Evolutionary conservation across 1,140 invertebrate genomes (phyloP).

Genomic region (Notospermus geniculatus): DNA sequence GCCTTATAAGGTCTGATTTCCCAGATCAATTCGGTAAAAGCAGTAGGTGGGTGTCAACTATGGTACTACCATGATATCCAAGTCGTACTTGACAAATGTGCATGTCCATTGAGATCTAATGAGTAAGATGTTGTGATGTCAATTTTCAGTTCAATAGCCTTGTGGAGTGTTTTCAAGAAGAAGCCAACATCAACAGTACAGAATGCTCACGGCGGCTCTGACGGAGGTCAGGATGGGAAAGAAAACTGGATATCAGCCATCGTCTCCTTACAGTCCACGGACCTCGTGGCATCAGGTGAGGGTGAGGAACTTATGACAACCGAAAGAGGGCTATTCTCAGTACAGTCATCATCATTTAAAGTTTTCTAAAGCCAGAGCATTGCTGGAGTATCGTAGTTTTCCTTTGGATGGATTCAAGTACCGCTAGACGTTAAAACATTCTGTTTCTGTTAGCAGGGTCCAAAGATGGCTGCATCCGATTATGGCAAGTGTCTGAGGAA

Average conservation of each 20-base stretch:
- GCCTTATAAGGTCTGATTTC: not conserved
- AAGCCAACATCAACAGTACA: conserved; percentile 73
- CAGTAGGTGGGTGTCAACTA: too few species aligned
- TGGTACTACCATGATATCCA: not conserved
- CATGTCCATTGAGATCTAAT: not conserved
- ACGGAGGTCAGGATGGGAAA: conserved; percentile 9
- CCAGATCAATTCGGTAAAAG: not conserved
- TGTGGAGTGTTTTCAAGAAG: conserved; percentile 89
- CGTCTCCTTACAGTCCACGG: conserved; percentile 77
- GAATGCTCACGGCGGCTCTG: conserved; percentile 70
- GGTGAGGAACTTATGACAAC: too few species aligned
- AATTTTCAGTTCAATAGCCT: conserved; percentile 64
- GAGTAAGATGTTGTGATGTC: not conserved
- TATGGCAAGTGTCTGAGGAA: conserved; percentile 80
- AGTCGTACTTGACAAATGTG: too few species aligned
- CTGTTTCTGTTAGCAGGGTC: conserved; percentile 65
- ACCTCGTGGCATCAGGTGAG: conserved; percentile 83
- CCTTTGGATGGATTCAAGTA: too few species aligned
- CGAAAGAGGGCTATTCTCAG: too few species aligned
- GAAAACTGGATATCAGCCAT: conserved; percentile 82
- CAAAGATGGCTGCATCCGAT: conserved; percentile 74
- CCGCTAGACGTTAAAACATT: too few species aligned
- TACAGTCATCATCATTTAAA: too few species aligned
- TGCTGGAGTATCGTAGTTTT: too few species aligned
- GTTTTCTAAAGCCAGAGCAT: too few species aligned